phyloP scores from a whole-genome alignment of 2,888 invertebrate genomes.

The Drepana falcataria region DNA sequence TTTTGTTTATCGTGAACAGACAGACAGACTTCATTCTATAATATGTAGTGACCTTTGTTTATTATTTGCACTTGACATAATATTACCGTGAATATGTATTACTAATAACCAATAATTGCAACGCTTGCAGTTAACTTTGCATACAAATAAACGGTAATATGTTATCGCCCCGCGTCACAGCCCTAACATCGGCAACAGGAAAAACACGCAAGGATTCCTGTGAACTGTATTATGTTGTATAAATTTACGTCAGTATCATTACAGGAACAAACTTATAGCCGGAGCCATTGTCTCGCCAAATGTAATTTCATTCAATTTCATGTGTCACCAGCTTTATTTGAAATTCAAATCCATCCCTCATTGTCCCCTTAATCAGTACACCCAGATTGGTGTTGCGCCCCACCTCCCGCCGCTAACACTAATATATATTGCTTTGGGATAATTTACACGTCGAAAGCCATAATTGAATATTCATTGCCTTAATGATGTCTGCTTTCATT shows the following conservation, averaged over 20 bases:
- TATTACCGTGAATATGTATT: neutral
- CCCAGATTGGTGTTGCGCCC: conserved; percentile 26
- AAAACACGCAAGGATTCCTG: conserved; percentile 20
- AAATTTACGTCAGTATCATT: conserved; percentile 13
- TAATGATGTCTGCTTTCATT: neutral
- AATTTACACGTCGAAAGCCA: neutral
- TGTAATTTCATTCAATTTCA: conserved; percentile 53
- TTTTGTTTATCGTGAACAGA: too few species aligned
- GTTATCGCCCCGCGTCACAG: neutral
- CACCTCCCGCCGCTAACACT: conserved; percentile 13
- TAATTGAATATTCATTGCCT: neutral
- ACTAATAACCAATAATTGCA: neutral
- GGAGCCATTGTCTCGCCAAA: conserved; percentile 32
- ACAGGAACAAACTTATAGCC: conserved; percentile 25
- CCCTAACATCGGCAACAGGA: conserved; percentile 21
- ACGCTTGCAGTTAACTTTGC: conserved; percentile 3
- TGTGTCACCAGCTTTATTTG: conserved; percentile 58
- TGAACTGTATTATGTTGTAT: conserved; percentile 16
- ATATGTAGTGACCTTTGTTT: too few species aligned
- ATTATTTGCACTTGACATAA: neutral
- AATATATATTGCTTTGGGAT: conserved; percentile 1
- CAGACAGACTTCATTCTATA: too few species aligned
- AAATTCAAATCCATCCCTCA: conserved; percentile 57
- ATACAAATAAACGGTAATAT: conserved; percentile 1
- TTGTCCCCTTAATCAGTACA: conserved; percentile 29